A percentile compares a stretch with the other conserved stretches of the same genome.
Evolutionary conservation across 2,888 invertebrate genomes (phyloP).

Genomic region (Agrotis clavis): DNA sequence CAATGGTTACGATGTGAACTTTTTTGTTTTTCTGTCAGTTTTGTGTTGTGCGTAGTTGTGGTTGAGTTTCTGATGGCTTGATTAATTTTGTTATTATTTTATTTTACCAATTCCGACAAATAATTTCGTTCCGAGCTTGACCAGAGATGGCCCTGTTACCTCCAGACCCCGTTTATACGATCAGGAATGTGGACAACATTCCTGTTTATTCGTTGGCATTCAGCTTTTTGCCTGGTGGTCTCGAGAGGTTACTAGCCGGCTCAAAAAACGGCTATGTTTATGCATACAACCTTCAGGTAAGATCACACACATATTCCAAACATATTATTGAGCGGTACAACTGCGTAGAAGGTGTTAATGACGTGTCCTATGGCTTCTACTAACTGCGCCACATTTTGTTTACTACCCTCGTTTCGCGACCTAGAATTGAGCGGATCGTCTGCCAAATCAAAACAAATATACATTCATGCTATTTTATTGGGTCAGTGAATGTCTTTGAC

Average conservation of each 20-base stretch:
- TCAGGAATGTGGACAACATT: slow-evolving; percentile 93
- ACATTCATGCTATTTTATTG: slow-evolving; percentile 48
- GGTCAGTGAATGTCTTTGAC: slow-evolving; percentile 41
- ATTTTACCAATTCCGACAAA: slow-evolving; percentile 83
- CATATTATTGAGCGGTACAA: slow-evolving; percentile 70
- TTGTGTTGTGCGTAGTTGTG: slow-evolving; percentile 91
- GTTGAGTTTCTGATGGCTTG: slow-evolving; percentile 90
- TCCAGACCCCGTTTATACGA: slow-evolving; percentile 94
- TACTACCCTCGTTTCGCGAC: slow-evolving; percentile 86
- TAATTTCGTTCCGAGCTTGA: slow-evolving; percentile 89
- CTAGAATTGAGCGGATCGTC: slow-evolving; percentile 75
- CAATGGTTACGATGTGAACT: slow-evolving; percentile 64
- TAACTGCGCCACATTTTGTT: slow-evolving; percentile 79
- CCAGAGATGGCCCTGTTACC: slow-evolving; percentile 93
- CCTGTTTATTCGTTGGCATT: slow-evolving; percentile 94
- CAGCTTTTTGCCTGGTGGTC: slow-evolving; percentile 91
- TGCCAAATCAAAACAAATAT: slow-evolving; percentile 62
- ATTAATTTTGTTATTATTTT: slow-evolving; percentile 88
- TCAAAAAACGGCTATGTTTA: slow-evolving; percentile 94
- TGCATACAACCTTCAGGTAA: slow-evolving; percentile 95
- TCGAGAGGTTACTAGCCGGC: slow-evolving; percentile 93
- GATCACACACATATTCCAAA: slow-evolving; percentile 75
- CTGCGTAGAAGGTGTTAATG: slow-evolving; percentile 67
- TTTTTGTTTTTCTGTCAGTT: slow-evolving; percentile 89
- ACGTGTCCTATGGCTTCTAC: slow-evolving; percentile 64